A percentile compares a stretch with the other conserved stretches of the same genome.
phyloP scores from a whole-genome alignment of 2,113 vertebrate species.

The Gnathonemus longibarbis region DNA sequence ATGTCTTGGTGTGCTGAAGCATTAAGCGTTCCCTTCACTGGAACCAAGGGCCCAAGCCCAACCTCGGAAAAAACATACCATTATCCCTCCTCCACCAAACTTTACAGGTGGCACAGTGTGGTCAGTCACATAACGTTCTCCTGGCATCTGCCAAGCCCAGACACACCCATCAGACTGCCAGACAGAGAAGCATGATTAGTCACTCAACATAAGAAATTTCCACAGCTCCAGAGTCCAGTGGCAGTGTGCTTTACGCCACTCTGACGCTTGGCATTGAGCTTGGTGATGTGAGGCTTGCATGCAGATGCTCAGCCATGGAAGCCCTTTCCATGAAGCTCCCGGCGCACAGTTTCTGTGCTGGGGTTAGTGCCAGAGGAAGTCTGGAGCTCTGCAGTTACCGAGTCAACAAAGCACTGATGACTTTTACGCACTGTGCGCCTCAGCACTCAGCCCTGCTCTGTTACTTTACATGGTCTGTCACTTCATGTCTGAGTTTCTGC shows the following conservation, averaged over 20 bases:
- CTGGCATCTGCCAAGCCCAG: neutral
- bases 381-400: neutral
- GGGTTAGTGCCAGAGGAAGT: neutral
- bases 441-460: neutral
- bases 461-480: neutral
- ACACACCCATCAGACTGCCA: neutral
- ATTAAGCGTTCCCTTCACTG: neutral
- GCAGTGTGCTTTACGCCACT: neutral
- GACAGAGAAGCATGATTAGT: neutral
- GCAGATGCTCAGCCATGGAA: neutral
- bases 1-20: neutral
- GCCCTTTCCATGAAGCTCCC: neutral
- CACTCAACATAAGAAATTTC: neutral
- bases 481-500: neutral
- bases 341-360: neutral
- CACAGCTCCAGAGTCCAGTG: neutral
- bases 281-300: neutral
- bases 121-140: neutral
- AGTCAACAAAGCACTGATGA: neutral
- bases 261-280: neutral
- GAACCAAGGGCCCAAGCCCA: neutral
- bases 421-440: neutral
- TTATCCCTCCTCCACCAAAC: neutral
- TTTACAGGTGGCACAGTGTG: neutral
- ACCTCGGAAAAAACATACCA: neutral